Conservation (phyloP, 1,140 invertebrate genomes). For the Radopholus similis region DNA sequence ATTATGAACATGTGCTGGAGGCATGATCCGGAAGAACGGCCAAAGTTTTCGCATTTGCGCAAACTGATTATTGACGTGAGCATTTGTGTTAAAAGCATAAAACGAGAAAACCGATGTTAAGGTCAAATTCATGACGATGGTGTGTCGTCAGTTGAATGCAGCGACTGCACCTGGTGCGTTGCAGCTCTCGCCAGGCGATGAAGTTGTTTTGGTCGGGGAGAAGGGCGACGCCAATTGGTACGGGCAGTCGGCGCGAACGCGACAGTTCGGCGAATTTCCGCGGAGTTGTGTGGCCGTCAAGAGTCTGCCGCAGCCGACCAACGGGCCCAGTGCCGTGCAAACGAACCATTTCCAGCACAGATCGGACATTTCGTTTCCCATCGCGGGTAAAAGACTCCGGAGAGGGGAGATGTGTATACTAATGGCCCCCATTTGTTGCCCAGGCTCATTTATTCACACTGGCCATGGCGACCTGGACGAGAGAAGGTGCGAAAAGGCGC, state of each 20-base stretch:
- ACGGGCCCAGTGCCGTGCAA: not conserved
- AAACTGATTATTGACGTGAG: conserved; percentile 36
- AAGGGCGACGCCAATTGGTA: conserved; percentile 10
- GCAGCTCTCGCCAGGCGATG: conserved; percentile 17
- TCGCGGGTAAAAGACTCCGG: too few species aligned
- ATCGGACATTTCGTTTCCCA: conserved; percentile 23
- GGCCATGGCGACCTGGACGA: conserved; percentile 39
- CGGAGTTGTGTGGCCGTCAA: conserved; percentile 9
- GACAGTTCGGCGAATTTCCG: conserved; percentile 20
- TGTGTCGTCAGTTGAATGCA: conserved; percentile 24
- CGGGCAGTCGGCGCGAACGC: not conserved
- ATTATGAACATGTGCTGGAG: conserved; percentile 43
- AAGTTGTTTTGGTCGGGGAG: conserved; percentile 32
- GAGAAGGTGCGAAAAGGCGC: not conserved
- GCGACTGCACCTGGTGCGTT: conserved; percentile 5
- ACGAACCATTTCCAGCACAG: not conserved
- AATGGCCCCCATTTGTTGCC: not conserved
- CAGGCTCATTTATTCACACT: conserved; percentile 45
- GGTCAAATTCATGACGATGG: conserved; percentile 42
- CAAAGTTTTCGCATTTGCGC: conserved; percentile 38
- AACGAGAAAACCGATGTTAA: conserved; percentile 1
- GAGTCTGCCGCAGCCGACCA: not conserved
- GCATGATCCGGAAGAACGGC: conserved; percentile 26
- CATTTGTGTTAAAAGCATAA: not conserved
- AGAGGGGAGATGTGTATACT: conserved; percentile 10